Evolutionary conservation across 2,797 vertebrate genomes (phyloP).

Genomic region (Parambassis ranga): DNA sequence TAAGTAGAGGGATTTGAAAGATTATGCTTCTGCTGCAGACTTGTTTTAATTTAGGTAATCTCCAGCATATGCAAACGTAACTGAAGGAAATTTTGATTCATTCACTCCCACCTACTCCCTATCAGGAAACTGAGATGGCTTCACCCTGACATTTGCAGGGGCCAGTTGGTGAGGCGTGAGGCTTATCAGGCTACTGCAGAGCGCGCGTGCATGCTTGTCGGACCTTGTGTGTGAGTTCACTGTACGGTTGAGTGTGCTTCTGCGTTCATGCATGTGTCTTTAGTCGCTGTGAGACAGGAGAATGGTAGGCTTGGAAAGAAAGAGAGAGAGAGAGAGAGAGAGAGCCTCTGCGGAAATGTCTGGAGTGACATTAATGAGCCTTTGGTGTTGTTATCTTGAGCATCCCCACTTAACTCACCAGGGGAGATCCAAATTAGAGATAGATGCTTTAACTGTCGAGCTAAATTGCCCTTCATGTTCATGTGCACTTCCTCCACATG

Average conservation of each 20-base stretch:
- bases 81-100: conserved; percentile 51
- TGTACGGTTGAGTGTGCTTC: conserved; percentile 1
- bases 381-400: conserved; percentile 67
- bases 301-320: conserved; percentile 11
- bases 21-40: conserved; percentile 44
- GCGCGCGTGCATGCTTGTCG: not conserved
- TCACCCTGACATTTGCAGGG: conserved; percentile 70
- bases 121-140: conserved; percentile 57
- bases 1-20: conserved; percentile 58
- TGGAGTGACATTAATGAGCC: conserved; percentile 68
- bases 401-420: conserved; percentile 59
- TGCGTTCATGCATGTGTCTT: conserved; percentile 19
- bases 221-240: conserved; percentile 10
- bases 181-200: conserved; percentile 66
- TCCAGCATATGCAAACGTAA: conserved; percentile 43
- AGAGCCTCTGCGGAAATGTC: conserved; percentile 48
- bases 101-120: conserved; percentile 42
- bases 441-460: conserved; percentile 53
- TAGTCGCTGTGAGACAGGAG: conserved; percentile 32
- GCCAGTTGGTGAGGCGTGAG: conserved; percentile 57
- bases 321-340: conserved; percentile 10
- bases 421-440: conserved; percentile 65
- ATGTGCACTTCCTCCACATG: conserved; percentile 31
- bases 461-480: conserved; percentile 58
- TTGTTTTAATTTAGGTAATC: conserved; percentile 65